Evolutionary conservation across 2,888 invertebrate genomes (phyloP), one percentile per base, ranked within the genome.

Genomic region (Lottia gigantea): DNA sequence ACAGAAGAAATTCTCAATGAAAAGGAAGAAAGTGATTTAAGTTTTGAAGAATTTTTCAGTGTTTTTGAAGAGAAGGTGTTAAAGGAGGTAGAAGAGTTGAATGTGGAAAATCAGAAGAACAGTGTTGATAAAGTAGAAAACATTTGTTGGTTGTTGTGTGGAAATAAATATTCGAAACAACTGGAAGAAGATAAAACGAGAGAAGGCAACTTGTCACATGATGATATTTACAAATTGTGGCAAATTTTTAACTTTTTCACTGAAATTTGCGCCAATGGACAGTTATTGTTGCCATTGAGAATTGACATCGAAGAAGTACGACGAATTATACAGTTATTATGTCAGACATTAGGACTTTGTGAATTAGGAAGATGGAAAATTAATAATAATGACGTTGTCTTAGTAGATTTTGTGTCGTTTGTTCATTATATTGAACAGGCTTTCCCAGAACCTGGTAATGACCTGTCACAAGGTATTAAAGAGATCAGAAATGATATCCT

Each of bases 1-100:
- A 93, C 94, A 3, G 94, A 95, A 88, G 92, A 93, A 83, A 93
- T 94, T 0, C 89, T 95, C 76, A 94, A 94, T 84, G 94, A 94
- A 88, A 94, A 91, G 8, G 71, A 68, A n/a, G 76, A 74, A 16
- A 55, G 65, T n/a, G 78, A 75, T 40, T 62, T 73, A 1, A 70
- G 71, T n/a, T 82, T 74, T 62, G 25, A 31, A 7, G 47, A 71
- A 19, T 74, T 74, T 46, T 70, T 71, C 26, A 8, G n/a, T 23
- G 49, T 71, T 23, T 68, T 78, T 11, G 66, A 66, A 46, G 49
- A 70, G n/a, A 70, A 74, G 45, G 67, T 77, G 0, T 64, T 77
- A 23, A 65, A 66, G 15, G 72, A 73, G 8, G n/a, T 72, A 14
- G 67, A 71, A 49, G 67, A 62, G 2, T 45, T 71, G 46, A 47